A percentile compares a stretch with the other conserved stretches of the same genome.
These are phyloP conservation scores for Microtus pennsylvanicus DNA, from an alignment of 2,113 vertebrate species.

Conservation along the genomic window DNA sequence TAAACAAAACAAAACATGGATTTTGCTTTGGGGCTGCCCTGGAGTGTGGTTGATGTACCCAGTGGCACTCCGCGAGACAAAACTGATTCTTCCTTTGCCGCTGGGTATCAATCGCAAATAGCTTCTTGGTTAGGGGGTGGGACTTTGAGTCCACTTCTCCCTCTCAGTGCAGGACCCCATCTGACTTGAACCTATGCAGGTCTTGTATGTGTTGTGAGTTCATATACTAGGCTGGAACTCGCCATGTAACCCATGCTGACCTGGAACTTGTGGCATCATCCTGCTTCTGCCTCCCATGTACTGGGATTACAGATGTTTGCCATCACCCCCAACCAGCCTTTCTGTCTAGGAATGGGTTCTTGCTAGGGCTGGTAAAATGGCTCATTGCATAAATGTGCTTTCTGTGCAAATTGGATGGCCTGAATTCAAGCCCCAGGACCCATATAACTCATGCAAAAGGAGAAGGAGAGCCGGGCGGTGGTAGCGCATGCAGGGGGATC, in stretches of 20 bases:
- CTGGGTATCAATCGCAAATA: neutral
- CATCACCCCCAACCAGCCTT: neutral
- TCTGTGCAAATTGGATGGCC: too few relatives aligned
- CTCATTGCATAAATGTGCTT: neutral
- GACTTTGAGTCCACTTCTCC: neutral
- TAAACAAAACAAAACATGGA: neutral
- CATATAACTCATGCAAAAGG: neutral
- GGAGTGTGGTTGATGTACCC: neutral
- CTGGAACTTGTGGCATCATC: neutral
- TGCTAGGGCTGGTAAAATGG: neutral
- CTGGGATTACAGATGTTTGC: neutral
- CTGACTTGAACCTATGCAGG: neutral
- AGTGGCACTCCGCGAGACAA: neutral
- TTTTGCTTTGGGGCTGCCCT: neutral
- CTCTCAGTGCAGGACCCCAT: neutral
- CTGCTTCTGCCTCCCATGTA: neutral
- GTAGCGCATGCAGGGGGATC: too few relatives aligned
- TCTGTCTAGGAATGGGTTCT: neutral
- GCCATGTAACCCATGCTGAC: neutral
- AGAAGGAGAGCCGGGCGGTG: too few relatives aligned
- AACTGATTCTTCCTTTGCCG: neutral
- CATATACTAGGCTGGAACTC: neutral
- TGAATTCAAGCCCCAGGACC: neutral
- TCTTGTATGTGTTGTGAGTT: neutral
- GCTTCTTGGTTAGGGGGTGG: neutral